Conservation (phyloP, 2,113 vertebrate species). For the Apteryx owenii region DNA sequence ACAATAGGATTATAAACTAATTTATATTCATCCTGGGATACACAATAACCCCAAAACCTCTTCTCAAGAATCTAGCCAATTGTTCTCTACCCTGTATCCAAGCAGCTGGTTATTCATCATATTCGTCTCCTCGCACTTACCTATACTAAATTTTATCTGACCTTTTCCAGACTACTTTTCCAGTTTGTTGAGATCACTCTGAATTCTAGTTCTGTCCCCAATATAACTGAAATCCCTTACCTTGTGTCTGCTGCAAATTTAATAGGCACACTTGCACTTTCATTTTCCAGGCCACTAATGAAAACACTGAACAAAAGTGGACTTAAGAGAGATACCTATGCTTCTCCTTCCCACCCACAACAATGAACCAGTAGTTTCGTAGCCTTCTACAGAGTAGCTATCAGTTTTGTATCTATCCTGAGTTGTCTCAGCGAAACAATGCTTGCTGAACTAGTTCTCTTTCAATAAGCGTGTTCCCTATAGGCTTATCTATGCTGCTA, state of each 20-base stretch:
- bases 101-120: neutral
- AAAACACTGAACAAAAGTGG: neutral
- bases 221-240: neutral
- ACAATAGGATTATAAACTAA: neutral
- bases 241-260: neutral
- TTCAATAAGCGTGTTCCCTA: neutral
- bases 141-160: neutral
- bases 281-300: constrained; percentile 1
- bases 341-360: neutral
- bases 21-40: neutral
- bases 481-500: neutral
- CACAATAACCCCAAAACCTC: neutral
- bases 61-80: neutral
- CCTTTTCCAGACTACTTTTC: neutral
- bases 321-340: neutral
- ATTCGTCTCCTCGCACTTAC: neutral
- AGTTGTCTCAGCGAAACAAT: neutral
- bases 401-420: neutral
- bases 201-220: neutral
- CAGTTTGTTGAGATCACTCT: neutral
- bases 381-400: neutral
- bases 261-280: neutral
- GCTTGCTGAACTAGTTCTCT: neutral
- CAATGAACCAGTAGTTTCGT: neutral
- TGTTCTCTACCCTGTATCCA: neutral